Evolutionary conservation across 2,888 invertebrate species (phyloP), one percentile per base, ranked within the genome.

Genomic region (Phorcus lineatus): DNA sequence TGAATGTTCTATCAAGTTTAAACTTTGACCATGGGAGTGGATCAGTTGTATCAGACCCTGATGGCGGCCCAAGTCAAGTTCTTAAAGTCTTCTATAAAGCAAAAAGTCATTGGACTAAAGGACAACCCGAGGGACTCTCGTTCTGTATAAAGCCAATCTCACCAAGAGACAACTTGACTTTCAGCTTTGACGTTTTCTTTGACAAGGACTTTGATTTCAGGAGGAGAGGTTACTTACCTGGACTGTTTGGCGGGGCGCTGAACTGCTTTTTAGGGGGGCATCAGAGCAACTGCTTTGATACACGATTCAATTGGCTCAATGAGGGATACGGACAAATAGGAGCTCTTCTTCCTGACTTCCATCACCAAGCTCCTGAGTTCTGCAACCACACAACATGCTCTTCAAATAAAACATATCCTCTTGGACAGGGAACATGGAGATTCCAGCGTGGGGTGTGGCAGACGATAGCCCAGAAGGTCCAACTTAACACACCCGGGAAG

Each of bases 221-320:
- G 28, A 55, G 24, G 76, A 47, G 88, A 0, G 88, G 89, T 0
- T 88, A 88, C 55, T 78, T 89, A 9, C 88, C 89, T 0, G 89
- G 89, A 17, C 74, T 88, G 2, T 88, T 80, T 54, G 88, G 76
- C 19, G 76, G 76, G 24, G 86, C 86, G 0, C 81, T 81, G n/a
- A 80, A 80, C 9, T 88, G 88, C 55, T 88, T 86, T 13, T 86
- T 87, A 7, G 87, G 87, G 4, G 74, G 84, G 9, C 80, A 81
- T 13, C 76, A 85, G 2, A 79, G 84, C 16, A 81, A 82, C 47
- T 89, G 89, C 70, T 87, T 89, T 62, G 86, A 87, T 9, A 86
- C 86, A 6, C 78, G 89, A 17, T 82, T 86, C 19, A 89, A 88
- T 87, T 89, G 86, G 87, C 80, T 87, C 0, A 53, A 74, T n/a